Evolutionary conservation across 2,113 vertebrate species (phyloP).

Genomic region (Pelusios castaneus): DNA sequence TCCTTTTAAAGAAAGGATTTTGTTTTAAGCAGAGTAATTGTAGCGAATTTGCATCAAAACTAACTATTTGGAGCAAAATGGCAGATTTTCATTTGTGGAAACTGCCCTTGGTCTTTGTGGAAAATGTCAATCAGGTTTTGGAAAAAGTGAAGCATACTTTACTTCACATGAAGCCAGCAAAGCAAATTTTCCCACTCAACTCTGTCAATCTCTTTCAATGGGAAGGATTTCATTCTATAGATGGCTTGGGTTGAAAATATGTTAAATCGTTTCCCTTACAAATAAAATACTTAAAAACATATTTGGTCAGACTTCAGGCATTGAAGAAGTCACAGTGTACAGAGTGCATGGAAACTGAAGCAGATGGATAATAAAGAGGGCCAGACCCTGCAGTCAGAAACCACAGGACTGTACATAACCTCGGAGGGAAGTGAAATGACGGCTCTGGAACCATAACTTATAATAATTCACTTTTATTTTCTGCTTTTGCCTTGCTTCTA

Average conservation of each 20-base stretch:
- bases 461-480: conserved; percentile 72
- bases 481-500: conserved; percentile 22
- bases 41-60: neutral
- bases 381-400: conserved; percentile 7
- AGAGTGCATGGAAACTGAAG: conserved; percentile 50
- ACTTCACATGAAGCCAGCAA: neutral
- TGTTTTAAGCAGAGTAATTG: neutral
- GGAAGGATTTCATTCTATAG: conserved; percentile 55
- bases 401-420: conserved; percentile 55
- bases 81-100: neutral
- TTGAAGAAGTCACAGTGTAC: neutral
- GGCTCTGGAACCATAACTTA: conserved; percentile 68
- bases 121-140: neutral
- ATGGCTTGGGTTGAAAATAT: neutral
- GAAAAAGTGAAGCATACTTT: neutral
- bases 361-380: conserved; percentile 19
- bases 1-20: neutral
- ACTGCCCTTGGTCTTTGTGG: neutral
- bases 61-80: neutral
- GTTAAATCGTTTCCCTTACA: conserved; percentile 56
- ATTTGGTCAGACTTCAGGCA: neutral
- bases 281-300: neutral
- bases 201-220: conserved; percentile 39
- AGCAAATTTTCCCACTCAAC: neutral
- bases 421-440: conserved; percentile 69